These are phyloP conservation scores for Wiebesia pumilae DNA, from an alignment of 1,140 invertebrate genomes.

Conservation along the genomic window DNA sequence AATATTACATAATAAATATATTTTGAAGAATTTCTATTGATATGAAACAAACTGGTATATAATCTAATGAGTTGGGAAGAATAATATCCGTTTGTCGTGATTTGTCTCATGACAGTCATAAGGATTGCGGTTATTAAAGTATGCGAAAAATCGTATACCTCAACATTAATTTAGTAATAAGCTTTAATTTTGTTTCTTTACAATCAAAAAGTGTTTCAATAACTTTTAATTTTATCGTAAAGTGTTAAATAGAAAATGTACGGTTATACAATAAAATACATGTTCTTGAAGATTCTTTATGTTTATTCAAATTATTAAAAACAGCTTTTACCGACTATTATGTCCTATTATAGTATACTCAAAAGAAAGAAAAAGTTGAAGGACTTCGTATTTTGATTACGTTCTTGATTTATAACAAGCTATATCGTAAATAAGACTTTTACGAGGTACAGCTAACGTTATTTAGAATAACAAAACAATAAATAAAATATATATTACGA, in stretches of 20 bases:
- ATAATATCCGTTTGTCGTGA: not conserved
- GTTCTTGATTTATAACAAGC: not conserved
- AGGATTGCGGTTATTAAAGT: too few species aligned
- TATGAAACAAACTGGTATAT: not conserved
- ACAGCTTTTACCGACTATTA: not conserved
- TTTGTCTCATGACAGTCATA: not conserved
- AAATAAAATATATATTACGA: not conserved
- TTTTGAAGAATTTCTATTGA: not conserved
- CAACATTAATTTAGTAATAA: too few species aligned
- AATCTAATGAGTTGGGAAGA: not conserved
- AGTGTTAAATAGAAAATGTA: not conserved
- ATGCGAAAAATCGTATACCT: too few species aligned
- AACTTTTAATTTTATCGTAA: not conserved
- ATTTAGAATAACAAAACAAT: constrained; percentile 1
- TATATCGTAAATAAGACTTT: constrained; percentile 4
- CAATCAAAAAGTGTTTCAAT: not conserved
- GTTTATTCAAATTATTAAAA: not conserved
- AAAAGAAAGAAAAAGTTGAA: not conserved
- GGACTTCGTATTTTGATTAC: constrained; percentile 7
- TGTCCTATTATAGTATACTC: not conserved
- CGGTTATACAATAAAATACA: not conserved
- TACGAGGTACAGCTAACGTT: not conserved
- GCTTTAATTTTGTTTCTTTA: too few species aligned
- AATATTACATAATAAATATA: not conserved
- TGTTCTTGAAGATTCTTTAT: not conserved